Percentiles rank a stretch among this genome's conserved stretches.
These are phyloP conservation scores for Bovichtus variegatus DNA, from an alignment of 2,797 vertebrate species.

Conservation along the genomic window DNA sequence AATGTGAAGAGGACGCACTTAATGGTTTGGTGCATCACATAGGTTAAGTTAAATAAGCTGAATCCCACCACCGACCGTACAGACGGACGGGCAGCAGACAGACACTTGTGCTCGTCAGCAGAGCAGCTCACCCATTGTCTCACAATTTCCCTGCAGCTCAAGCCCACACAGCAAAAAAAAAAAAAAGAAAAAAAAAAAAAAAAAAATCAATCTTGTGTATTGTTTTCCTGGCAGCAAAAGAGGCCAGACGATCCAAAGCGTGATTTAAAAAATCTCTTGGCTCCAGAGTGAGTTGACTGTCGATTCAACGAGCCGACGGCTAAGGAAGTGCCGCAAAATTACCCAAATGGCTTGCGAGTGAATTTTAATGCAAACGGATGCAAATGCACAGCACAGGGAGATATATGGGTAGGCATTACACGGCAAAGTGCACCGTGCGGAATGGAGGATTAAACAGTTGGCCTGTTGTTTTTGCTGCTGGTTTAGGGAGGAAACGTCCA, in stretches of 20 bases:
- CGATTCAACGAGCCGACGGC: constrained; percentile 5
- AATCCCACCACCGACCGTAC: neutral
- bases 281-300: constrained; percentile 1
- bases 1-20: neutral
- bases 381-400: neutral
- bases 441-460: neutral
- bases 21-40: neutral
- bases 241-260: constrained; percentile 16
- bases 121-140: neutral
- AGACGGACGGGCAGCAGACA: neutral
- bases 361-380: constrained; percentile 8
- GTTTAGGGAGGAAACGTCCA: constrained; percentile 4
- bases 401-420: neutral
- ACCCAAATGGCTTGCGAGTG: neutral
- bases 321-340: neutral
- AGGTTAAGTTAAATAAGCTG: neutral
- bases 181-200: too few relatives aligned
- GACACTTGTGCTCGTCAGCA: constrained; percentile 11
- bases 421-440: neutral
- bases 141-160: neutral
- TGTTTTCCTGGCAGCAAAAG: constrained; percentile 39
- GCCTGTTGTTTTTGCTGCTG: neutral
- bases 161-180: constrained; percentile 26
- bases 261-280: constrained; percentile 42
- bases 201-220: constrained; percentile 30